Base-by-base conservation (phyloP, 1,140 invertebrate genomes). In the Coptotermes formosanus region DNA sequence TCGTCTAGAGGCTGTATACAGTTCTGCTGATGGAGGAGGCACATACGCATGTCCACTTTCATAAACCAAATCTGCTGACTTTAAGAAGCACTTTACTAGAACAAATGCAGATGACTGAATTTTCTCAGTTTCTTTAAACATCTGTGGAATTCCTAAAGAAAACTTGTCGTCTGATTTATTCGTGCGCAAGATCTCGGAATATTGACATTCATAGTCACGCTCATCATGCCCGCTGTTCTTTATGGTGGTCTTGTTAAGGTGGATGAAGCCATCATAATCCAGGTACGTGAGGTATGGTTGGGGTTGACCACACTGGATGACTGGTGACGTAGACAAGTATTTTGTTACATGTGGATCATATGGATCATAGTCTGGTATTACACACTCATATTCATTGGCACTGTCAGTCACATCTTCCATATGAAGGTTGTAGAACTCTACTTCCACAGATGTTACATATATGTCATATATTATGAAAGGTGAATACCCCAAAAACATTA, bases 1-100 rank as follows among this genome's bases (percentile, higher is more conserved):
- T 30, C 82, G 44, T 45, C 30, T 32, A 7, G 21, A n/a, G 38
- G 38, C 16, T 59, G 55, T n/a, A 16, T 32, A 55, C 25, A 82
- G 44, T 44, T 44, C 85, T n/a, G 43, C 19, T 16, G 86, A 86
- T 85, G 88, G 88, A 1, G 86, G 64, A 14, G 87, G 87, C 12
- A 89, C 88, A n/a, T 88, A 88, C 0, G 90, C 89, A 86, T 92
- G 91, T 87, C 91, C 90, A 84, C 91, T 91, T 21, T 89, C 90
- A 87, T 92, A 91, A 32, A 93, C 88, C 64, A 64, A 88, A 87
- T 91, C 91, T 89, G 87, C 88, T 16, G 38, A 44, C 19, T 82
- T 55, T 52, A 55, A 23, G 30, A 85, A 89, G 83, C 93, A 94
- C 12, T 88, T 89, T 0, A 93, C 91, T 85, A 91, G 81, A 12